These are phyloP conservation scores for Cyclura pinguis DNA, from an alignment of 2,797 vertebrate genomes.

Conservation along the genomic window DNA sequence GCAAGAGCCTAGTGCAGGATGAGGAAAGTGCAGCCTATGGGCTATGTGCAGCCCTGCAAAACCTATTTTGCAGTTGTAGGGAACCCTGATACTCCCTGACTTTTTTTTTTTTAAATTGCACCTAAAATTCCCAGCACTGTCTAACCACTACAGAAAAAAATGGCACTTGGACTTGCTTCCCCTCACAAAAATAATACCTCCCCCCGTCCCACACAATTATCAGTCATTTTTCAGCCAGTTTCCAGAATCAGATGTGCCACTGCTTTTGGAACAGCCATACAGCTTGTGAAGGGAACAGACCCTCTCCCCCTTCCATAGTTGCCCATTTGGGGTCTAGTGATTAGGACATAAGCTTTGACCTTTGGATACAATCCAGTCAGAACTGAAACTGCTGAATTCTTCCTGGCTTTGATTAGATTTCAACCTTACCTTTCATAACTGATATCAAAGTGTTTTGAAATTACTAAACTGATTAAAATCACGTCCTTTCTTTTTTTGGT, in stretches of 20 bases:
- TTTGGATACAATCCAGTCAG: slow-evolving; percentile 33
- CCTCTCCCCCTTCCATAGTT: too few relatives aligned
- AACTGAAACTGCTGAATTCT: not conserved
- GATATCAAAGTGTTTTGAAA: not conserved
- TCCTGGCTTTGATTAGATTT: not conserved
- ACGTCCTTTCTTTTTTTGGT: slow-evolving; percentile 13
- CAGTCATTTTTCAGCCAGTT: too few relatives aligned
- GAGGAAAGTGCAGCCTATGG: too few relatives aligned
- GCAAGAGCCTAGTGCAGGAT: not conserved
- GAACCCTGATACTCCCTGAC: too few relatives aligned
- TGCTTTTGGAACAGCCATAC: too few relatives aligned
- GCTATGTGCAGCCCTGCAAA: too few relatives aligned
- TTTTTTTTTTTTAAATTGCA: too few relatives aligned
- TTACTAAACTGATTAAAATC: not conserved
- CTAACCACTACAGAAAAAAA: not conserved
- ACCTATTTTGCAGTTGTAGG: too few relatives aligned
- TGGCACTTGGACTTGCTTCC: too few relatives aligned
- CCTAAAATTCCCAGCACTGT: too few relatives aligned
- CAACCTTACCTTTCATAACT: not conserved
- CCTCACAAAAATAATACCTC: too few relatives aligned
- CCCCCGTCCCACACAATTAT: not conserved
- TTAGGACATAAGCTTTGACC: not conserved
- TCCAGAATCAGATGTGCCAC: too few relatives aligned
- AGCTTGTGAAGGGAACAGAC: not conserved
- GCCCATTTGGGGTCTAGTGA: not conserved